Percentiles rank a stretch among this genome's conserved stretches.
Conservation (phyloP, 1,140 invertebrate genomes). For the Lepidostoma basale region DNA sequence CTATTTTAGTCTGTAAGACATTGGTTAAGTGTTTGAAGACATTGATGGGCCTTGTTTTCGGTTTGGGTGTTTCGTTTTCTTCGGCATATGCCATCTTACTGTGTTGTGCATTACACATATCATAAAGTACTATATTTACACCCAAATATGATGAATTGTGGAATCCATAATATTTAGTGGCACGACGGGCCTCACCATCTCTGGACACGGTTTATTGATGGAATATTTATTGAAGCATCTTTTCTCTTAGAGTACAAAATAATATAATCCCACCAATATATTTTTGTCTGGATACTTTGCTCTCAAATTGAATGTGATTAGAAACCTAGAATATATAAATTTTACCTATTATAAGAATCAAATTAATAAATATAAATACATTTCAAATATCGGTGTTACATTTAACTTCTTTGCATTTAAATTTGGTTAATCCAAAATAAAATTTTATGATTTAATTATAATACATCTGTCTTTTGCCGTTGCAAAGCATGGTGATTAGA, state of each 20-base stretch:
- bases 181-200: background rate
- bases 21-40: slow-evolving; percentile 13
- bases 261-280: background rate
- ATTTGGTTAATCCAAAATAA: too few species aligned
- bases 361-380: too few species aligned
- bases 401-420: too few species aligned
- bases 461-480: too few species aligned
- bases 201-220: slow-evolving; percentile 4
- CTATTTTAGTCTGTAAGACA: slow-evolving; percentile 32
- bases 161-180: slow-evolving; percentile 14
- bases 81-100: slow-evolving; percentile 26
- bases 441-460: too few species aligned
- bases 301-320: slow-evolving; percentile 4
- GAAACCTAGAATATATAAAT: background rate
- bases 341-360: background rate
- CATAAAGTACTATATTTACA: slow-evolving; percentile 32
- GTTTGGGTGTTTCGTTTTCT: slow-evolving; percentile 11
- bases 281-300: slow-evolving; percentile 8
- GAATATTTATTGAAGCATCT: background rate
- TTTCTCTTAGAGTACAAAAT: slow-evolving; percentile 17
- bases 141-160: background rate
- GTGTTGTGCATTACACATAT: slow-evolving; percentile 42
- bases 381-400: too few species aligned
- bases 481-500: too few species aligned
- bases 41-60: background rate